A percentile compares a stretch with the other conserved stretches of the same genome.
Evolutionary conservation across 2,113 vertebrate species (phyloP).

Genomic region (Hucho hucho): DNA sequence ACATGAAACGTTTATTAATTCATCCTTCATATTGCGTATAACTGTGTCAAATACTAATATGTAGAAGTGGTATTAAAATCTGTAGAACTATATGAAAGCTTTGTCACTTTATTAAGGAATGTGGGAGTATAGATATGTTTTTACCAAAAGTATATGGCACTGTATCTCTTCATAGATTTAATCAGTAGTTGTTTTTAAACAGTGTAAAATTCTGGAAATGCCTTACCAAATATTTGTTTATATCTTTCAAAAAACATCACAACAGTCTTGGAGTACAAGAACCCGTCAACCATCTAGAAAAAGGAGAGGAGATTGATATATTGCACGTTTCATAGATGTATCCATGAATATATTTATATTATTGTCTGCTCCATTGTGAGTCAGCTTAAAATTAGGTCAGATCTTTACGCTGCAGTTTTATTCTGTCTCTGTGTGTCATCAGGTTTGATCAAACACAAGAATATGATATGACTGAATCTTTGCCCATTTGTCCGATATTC

Average conservation of each 20-base stretch:
- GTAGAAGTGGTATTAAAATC: conserved; percentile 28
- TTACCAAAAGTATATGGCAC: conserved; percentile 21
- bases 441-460: too few species aligned
- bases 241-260: background rate
- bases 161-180: background rate
- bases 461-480: background rate
- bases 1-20: conserved; percentile 4
- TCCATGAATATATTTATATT: background rate
- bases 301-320: background rate
- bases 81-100: conserved; percentile 21
- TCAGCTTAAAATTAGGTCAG: background rate
- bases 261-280: background rate
- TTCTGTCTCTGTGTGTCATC: background rate
- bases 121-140: conserved; percentile 16
- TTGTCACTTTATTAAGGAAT: conserved; percentile 25
- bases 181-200: background rate
- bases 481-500: background rate
- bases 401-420: background rate
- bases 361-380: background rate
- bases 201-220: background rate
- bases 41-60: conserved; percentile 25
- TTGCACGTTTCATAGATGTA: background rate
- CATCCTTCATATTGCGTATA: conserved; percentile 8
- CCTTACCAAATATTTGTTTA: too few species aligned
- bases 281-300: background rate